Base-by-base conservation (phyloP, 2,888 invertebrate genomes). In the Apocheima hispidaria region DNA sequence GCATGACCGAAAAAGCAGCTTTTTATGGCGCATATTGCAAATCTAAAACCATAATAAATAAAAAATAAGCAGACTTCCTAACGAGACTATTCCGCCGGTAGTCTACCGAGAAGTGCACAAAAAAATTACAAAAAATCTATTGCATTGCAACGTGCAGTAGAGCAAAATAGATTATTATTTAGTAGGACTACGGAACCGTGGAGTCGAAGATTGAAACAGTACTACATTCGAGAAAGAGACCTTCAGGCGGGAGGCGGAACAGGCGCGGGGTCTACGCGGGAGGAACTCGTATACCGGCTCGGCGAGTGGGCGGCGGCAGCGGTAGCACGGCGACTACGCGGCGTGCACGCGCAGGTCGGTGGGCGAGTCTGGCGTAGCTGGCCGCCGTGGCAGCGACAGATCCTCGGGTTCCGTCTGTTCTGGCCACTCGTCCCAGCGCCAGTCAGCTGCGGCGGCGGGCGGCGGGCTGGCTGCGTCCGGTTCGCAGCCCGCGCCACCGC, bases 331-430 rank as follows among this genome's bases (percentile, higher is more conserved):
- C 70, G 74, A 87, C 88, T 92, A 91, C 87, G 90, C 90, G 82
- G 87, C 80, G 83, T 90, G 91, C 82, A 92, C 77, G 82, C 92
- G 90, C 79, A 92, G 84, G 84, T 92, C 92, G 72, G 91, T 88
- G 80, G 91, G 91, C 74, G 90, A 92, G 79, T 89, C 89, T 70
- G 92, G 91, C 80, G 92, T 90, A 78, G 88, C 86, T 80, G 92
- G 89, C 70, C 92, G 82, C 71, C 93, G 86, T 55, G 92, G 92
- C 94, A 97, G 95, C 56, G 97, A 97, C 67, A 98, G 93, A 83
- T 98, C 98, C 83, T 98, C 98, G 6, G 98, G 98, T 84, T 98
- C 98, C 2, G 98, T 98, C 91, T 98, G 98, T 84, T 96, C 97
- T 16, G 97, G 97, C 87, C 81, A 91, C 75, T 79, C 92, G 74